Evolutionary conservation across 2,888 invertebrate species (phyloP).

Genomic region (Terebella lapidaria): DNA sequence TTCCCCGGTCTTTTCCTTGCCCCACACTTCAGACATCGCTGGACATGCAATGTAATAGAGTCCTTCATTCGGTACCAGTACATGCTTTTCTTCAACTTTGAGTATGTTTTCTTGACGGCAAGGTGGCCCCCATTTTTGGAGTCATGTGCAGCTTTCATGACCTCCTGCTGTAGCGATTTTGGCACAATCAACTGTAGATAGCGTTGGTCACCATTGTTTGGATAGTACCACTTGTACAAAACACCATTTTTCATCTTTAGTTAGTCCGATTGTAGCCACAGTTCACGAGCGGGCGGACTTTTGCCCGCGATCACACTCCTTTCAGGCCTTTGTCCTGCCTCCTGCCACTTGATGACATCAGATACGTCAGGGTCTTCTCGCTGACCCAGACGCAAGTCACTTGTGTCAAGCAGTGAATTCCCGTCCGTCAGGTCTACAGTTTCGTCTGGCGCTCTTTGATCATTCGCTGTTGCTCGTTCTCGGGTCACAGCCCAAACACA

Average conservation of each 20-base stretch:
- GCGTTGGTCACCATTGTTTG: neutral
- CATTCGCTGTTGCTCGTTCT: too few relatives aligned
- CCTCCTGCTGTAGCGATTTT: neutral
- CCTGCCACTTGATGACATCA: too few relatives aligned
- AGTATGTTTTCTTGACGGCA: neutral
- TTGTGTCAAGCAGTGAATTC: too few relatives aligned
- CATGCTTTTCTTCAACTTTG: neutral
- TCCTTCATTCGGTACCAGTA: constrained; percentile 1
- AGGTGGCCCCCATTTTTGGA: neutral
- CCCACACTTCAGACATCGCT: neutral
- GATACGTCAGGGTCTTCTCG: too few relatives aligned
- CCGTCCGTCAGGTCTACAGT: too few relatives aligned
- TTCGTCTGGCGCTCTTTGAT: too few relatives aligned
- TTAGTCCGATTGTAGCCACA: neutral
- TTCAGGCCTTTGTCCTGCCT: too few relatives aligned
- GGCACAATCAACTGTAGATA: neutral
- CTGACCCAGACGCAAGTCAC: too few relatives aligned
- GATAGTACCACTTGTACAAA: neutral
- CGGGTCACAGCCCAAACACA: too few relatives aligned
- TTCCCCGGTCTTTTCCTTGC: neutral
- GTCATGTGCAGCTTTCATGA: neutral
- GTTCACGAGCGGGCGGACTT: neutral
- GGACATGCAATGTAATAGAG: too few relatives aligned
- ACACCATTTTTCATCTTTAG: neutral
- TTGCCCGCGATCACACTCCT: neutral